Percentiles rank a stretch among this genome's conserved stretches.
phyloP scores from a whole-genome alignment of 2,888 invertebrate species.

The Melitaea athalia region DNA sequence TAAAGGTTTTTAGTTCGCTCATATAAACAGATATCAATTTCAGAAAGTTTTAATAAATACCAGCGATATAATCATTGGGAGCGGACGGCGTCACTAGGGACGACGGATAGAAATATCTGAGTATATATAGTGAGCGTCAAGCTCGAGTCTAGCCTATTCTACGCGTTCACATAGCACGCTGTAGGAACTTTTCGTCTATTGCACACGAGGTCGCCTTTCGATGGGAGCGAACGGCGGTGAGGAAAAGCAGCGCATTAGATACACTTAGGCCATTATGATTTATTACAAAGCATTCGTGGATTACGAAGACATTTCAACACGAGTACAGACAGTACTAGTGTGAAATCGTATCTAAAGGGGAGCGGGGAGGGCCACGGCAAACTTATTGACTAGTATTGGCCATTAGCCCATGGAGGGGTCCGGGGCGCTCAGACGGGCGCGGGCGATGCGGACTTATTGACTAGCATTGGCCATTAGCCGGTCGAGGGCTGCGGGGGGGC shows the following conservation, averaged over 20 bases:
- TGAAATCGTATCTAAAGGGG: too few species aligned
- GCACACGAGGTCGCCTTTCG: constrained; percentile 29
- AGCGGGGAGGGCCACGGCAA: neutral
- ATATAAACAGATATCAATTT: too few species aligned
- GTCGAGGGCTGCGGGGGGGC: neutral
- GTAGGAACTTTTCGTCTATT: constrained; percentile 44
- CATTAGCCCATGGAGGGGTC: neutral
- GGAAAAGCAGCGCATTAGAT: neutral
- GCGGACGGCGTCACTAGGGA: too few species aligned
- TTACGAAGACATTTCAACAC: too few species aligned
- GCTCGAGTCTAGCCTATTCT: constrained; percentile 19
- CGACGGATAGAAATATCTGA: too few species aligned
- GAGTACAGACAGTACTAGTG: too few species aligned
- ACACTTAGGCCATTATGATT: constrained; percentile 1
- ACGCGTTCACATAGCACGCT: constrained; percentile 16
- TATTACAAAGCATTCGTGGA: neutral
- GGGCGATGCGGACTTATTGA: constrained; percentile 1
- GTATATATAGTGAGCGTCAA: too few species aligned
- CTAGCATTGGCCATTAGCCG: too few species aligned
- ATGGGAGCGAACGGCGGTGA: neutral
- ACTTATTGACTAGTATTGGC: constrained; percentile 11
- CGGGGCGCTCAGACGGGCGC: neutral
- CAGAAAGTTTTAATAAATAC: too few species aligned
- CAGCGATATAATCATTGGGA: too few species aligned
- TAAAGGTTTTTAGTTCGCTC: too few species aligned